These are phyloP conservation scores for Phymorhynchus buccinoides DNA, from an alignment of 1,140 invertebrate genomes.

Conservation along the genomic window DNA sequence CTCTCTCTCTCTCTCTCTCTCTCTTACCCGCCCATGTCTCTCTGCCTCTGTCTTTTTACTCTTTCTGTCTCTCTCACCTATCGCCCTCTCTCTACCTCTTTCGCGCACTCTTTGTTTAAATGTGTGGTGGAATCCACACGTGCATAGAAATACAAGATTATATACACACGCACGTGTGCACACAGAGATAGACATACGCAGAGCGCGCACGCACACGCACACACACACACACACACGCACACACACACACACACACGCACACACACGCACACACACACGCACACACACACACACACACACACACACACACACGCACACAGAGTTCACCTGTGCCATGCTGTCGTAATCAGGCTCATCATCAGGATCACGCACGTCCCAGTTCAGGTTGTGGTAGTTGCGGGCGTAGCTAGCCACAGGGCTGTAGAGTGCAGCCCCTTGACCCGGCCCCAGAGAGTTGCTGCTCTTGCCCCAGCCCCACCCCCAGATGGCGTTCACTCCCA, in stretches of 20 bases:
- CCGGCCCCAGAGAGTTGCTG: constrained; percentile 38
- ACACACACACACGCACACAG: background rate
- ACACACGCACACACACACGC: background rate
- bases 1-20: too few species aligned
- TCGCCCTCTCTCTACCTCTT: too few species aligned
- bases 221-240: background rate
- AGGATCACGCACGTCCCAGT: constrained; percentile 58
- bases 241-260: constrained; percentile 13
- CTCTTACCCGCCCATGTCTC: too few species aligned
- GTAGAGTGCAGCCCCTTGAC: constrained; percentile 53
- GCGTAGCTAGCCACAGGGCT: constrained; percentile 54
- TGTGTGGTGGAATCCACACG: too few species aligned
- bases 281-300: constrained; percentile 4
- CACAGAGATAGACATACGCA: too few species aligned
- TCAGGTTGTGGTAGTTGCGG: constrained; percentile 60
- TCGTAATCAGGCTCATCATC: constrained; percentile 50
- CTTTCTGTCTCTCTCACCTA: too few species aligned
- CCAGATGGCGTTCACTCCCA: constrained; percentile 65
- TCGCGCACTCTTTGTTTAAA: too few species aligned
- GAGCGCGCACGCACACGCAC: too few species aligned
- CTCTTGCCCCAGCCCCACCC: constrained; percentile 57
- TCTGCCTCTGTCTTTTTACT: too few species aligned
- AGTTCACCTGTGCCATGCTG: constrained; percentile 46
- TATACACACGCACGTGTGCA: too few species aligned
- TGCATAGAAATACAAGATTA: too few species aligned